A percentile compares a stretch with the other conserved stretches of the same genome.
Conservation (phyloP, 2,888 invertebrate species). For the Zeuzera pyrina region DNA sequence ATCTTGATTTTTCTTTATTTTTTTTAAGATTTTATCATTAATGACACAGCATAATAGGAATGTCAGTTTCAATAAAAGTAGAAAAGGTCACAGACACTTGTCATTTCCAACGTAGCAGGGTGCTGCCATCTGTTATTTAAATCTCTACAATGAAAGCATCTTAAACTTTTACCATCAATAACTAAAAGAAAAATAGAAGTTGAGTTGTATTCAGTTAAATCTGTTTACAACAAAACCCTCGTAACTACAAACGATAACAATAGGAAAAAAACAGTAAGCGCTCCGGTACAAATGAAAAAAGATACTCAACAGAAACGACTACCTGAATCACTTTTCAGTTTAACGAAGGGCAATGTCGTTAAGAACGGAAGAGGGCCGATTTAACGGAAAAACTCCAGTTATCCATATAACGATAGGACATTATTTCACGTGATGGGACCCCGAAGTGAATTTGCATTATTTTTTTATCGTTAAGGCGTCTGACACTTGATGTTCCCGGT, state of each 20-base stretch:
- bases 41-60: too few species aligned
- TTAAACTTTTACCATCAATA: too few species aligned
- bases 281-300: constrained; percentile 54
- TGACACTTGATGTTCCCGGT: constrained; percentile 41
- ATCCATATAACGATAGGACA: constrained; percentile 58
- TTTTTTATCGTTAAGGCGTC: constrained; percentile 49
- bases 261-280: constrained; percentile 38
- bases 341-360: constrained; percentile 55
- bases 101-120: too few species aligned
- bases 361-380: constrained; percentile 48
- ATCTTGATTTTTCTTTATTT: too few species aligned
- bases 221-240: too few species aligned
- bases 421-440: constrained; percentile 38
- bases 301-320: constrained; percentile 49
- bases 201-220: too few species aligned
- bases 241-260: constrained; percentile 32
- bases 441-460: constrained; percentile 62
- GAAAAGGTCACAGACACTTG: too few species aligned
- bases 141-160: too few species aligned
- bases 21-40: too few species aligned
- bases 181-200: too few species aligned
- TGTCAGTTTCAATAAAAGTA: too few species aligned
- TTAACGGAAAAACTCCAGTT: constrained; percentile 59
- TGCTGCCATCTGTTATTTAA: too few species aligned
- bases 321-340: constrained; percentile 60